Conservation (phyloP, 2,888 invertebrate species). For the Idaea dimidiata region DNA sequence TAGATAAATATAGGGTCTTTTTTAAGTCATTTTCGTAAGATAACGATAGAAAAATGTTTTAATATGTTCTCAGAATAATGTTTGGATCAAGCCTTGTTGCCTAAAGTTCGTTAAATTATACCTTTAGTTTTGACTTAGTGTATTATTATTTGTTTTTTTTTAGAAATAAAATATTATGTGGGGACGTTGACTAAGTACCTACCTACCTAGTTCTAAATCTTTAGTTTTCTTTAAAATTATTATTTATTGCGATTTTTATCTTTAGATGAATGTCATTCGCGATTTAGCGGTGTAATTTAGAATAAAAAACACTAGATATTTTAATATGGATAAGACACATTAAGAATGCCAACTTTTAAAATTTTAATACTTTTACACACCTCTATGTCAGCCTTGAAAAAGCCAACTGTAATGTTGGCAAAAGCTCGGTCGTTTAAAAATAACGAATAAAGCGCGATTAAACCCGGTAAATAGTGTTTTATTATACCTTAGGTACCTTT, state of each 20-base stretch:
- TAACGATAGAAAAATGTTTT: conserved; percentile 38
- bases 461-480: too few species aligned
- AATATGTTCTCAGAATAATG: conserved; percentile 60
- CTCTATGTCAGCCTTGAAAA: not conserved
- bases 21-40: conserved; percentile 16
- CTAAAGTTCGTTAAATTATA: conserved; percentile 50
- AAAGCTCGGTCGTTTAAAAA: too few species aligned
- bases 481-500: too few species aligned
- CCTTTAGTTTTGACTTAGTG: conserved; percentile 32
- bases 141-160: conserved; percentile 1
- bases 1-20: conserved; percentile 20
- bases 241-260: not conserved
- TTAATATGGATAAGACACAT: not conserved
- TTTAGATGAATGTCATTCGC: not conserved
- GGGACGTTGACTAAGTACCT: conserved; percentile 4
- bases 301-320: not conserved
- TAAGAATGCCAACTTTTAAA: not conserved
- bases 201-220: not conserved
- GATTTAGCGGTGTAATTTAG: not conserved
- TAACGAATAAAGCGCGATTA: too few species aligned
- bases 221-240: conserved; percentile 5
- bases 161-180: not conserved
- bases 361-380: not conserved
- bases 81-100: conserved; percentile 58
- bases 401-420: too few species aligned